Conservation (phyloP, 2,797 vertebrate genomes). For the Atherinosoma microstoma region DNA sequence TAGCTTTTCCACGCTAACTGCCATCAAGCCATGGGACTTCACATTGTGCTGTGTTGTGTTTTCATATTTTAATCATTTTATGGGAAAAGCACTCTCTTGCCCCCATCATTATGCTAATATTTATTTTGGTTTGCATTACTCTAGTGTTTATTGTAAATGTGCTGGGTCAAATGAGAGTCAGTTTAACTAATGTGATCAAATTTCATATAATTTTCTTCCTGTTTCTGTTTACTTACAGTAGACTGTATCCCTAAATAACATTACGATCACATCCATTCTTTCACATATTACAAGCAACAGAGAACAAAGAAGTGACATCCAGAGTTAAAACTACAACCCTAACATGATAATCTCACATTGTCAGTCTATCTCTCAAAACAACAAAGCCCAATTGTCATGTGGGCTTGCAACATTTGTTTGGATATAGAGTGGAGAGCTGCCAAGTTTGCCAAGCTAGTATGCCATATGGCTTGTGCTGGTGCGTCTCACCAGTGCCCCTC, state of each 20-base stretch:
- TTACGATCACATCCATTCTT: background rate
- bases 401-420: slow-evolving; percentile 56
- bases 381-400: slow-evolving; percentile 57
- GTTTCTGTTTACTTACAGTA: slow-evolving; percentile 63
- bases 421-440: slow-evolving; percentile 53
- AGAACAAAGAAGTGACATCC: slow-evolving; percentile 27
- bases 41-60: slow-evolving; percentile 70
- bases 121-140: slow-evolving; percentile 81
- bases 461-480: slow-evolving; percentile 79
- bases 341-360: slow-evolving; percentile 47
- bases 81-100: slow-evolving; percentile 74
- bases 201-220: slow-evolving; percentile 66
- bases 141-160: slow-evolving; percentile 76
- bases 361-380: slow-evolving; percentile 46
- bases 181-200: slow-evolving; percentile 69
- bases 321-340: slow-evolving; percentile 18
- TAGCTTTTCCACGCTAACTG: slow-evolving; percentile 76
- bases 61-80: slow-evolving; percentile 81
- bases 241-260: slow-evolving; percentile 55
- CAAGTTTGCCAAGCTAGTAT: slow-evolving; percentile 66
- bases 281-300: slow-evolving; percentile 6
- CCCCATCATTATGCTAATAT: slow-evolving; percentile 82
- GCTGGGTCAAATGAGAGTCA: slow-evolving; percentile 78
- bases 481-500: slow-evolving; percentile 77
- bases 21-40: slow-evolving; percentile 67